A percentile compares a stretch with the other conserved stretches of the same genome.
These are phyloP conservation scores for Heliconius hortense DNA, from an alignment of 2,888 invertebrate species.

Conservation along the genomic window DNA sequence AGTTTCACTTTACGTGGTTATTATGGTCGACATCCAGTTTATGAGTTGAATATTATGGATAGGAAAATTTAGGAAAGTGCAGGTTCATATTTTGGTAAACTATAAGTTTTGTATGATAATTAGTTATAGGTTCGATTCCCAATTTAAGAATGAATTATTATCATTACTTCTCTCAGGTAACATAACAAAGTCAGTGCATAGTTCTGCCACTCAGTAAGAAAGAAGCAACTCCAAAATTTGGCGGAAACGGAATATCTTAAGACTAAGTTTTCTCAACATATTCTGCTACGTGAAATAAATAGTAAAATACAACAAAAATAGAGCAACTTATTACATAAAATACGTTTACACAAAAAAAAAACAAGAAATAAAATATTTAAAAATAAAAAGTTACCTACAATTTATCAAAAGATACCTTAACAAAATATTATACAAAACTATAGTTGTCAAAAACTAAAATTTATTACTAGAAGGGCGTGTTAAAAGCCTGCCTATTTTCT, in stretches of 20 bases:
- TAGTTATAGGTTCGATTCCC: background rate
- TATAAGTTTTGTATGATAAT: background rate
- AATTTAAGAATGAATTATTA: too few species aligned
- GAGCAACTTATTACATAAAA: background rate
- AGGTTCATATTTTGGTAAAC: background rate
- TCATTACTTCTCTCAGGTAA: too few species aligned
- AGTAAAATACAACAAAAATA: background rate
- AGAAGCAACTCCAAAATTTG: too few species aligned
- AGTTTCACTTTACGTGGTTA: slow-evolving; percentile 8
- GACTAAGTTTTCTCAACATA: too few species aligned
- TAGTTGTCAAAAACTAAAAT: slow-evolving; percentile 49
- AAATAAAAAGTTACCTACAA: background rate
- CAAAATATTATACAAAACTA: slow-evolving; percentile 10
- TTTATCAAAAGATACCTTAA: background rate
- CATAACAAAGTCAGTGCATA: too few species aligned
- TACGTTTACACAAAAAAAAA: background rate
- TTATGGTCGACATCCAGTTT: background rate
- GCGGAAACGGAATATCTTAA: too few species aligned
- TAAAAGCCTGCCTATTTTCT: slow-evolving; percentile 47
- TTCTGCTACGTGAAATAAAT: too few species aligned
- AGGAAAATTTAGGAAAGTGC: background rate
- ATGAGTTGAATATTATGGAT: background rate
- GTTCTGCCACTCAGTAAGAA: too few species aligned
- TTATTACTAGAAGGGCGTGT: slow-evolving; percentile 42
- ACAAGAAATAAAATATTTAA: background rate